Evolutionary conservation across 1,140 invertebrate genomes (phyloP).

Genomic region (Drosophila serrata): DNA sequence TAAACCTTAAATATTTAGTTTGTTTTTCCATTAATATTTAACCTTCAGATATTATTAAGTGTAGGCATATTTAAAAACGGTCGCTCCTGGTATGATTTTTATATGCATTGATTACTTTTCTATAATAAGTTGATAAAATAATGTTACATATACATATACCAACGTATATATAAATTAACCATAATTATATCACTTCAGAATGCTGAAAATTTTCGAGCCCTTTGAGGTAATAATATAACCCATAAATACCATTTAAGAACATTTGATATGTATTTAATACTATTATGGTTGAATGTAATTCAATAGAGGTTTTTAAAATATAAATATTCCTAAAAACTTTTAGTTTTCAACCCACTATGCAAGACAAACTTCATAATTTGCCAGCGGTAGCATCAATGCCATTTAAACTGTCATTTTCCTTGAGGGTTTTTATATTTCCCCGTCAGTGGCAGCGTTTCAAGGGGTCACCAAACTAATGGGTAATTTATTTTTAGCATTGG

Average conservation of each 20-base stretch:
- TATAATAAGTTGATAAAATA: no score
- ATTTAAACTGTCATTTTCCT: not conserved
- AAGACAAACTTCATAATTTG: not conserved
- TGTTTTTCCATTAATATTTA: not conserved
- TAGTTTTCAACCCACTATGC: not conserved
- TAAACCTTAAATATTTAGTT: not conserved
- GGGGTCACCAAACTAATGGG: constrained; percentile 42
- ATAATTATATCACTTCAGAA: no score
- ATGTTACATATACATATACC: no score
- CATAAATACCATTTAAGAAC: no score
- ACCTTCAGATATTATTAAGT: not conserved
- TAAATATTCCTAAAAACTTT: not conserved
- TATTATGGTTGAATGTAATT: no score
- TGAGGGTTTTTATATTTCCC: not conserved
- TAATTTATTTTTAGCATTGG: constrained; percentile 72
- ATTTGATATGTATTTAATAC: no score
- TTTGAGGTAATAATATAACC: no score
- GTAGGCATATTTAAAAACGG: not conserved
- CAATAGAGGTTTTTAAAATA: no score
- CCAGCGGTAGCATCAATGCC: not conserved
- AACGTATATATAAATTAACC: no score
- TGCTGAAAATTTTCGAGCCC: no score
- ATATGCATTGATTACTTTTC: no score
- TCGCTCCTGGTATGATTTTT: no score
- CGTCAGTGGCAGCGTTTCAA: constrained; percentile 17